Evolutionary conservation across 2,797 vertebrate genomes (phyloP).

Genomic region (Coregonus suidteri): DNA sequence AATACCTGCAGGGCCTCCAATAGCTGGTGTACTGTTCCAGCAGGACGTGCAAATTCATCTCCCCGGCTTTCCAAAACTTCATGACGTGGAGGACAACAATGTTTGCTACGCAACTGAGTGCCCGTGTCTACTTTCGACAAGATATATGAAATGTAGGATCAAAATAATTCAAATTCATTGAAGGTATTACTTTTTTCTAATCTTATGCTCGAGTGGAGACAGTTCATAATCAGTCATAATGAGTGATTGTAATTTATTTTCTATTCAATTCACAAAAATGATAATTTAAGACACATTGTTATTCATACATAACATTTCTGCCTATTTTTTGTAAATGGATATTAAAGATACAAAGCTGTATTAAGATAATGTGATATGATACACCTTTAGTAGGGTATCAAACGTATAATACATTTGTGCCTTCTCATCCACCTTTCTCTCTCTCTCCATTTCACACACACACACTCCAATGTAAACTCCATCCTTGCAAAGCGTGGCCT

Average conservation of each 20-base stretch:
- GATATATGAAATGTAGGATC: not conserved
- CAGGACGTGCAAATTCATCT: slow-evolving; percentile 62
- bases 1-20: slow-evolving; percentile 67
- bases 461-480: slow-evolving; percentile 54
- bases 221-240: too few species aligned
- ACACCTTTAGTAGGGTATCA: not conserved
- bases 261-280: too few species aligned
- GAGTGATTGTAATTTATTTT: too few species aligned
- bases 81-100: slow-evolving; percentile 31
- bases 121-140: slow-evolving; percentile 17
- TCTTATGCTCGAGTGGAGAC: not conserved
- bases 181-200: not conserved
- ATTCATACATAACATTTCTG: not conserved
- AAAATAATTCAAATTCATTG: not conserved
- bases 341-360: not conserved
- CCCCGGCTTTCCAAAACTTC: slow-evolving; percentile 61
- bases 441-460: not conserved
- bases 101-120: not conserved
- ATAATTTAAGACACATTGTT: not conserved
- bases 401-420: not conserved
- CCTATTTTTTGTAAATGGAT: not conserved
- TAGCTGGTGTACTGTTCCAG: slow-evolving; percentile 58
- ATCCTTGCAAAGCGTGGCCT: slow-evolving; percentile 80
- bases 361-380: not conserved
- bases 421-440: slow-evolving; percentile 4